Percentiles rank a stretch among this genome's conserved stretches.
These are phyloP conservation scores for Mamestra configurata DNA, from an alignment of 1,140 invertebrate species.

Conservation along the genomic window DNA sequence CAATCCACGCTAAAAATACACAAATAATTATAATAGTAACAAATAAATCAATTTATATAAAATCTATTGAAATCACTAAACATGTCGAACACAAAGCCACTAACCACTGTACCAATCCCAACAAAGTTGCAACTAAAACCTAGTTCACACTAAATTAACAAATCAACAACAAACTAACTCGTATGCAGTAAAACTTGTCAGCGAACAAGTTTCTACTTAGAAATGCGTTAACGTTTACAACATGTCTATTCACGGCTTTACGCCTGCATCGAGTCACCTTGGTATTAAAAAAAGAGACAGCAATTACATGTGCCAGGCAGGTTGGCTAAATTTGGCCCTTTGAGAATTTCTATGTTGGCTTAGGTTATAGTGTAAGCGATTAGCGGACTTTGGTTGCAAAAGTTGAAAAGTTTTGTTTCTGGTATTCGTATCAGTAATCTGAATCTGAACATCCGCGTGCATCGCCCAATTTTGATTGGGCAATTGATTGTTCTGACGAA, in stretches of 20 bases:
- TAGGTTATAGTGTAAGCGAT: not conserved
- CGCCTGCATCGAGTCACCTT: not conserved
- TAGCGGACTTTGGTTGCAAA: not conserved
- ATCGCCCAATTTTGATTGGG: too few relatives aligned
- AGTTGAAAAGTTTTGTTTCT: too few relatives aligned
- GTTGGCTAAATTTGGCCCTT: not conserved
- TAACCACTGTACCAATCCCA: not conserved
- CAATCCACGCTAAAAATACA: too few relatives aligned
- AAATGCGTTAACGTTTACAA: not conserved
- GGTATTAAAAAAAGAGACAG: not conserved
- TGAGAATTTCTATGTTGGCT: not conserved
- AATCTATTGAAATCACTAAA: too few relatives aligned
- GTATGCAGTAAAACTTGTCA: constrained; percentile 21
- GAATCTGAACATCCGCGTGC: too few relatives aligned
- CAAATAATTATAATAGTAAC: too few relatives aligned
- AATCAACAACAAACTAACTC: not conserved
- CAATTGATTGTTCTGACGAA: too few relatives aligned
- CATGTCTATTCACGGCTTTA: constrained; percentile 1
- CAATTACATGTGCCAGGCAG: not conserved
- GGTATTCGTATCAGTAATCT: too few relatives aligned
- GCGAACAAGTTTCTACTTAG: not conserved
- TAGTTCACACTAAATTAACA: constrained; percentile 21
- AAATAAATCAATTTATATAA: too few relatives aligned
- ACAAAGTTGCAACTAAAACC: constrained; percentile 2
- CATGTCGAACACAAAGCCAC: not conserved